These are phyloP conservation scores for Acropternis orthonyx DNA, from an alignment of 2,797 vertebrate species.

Conservation along the genomic window DNA sequence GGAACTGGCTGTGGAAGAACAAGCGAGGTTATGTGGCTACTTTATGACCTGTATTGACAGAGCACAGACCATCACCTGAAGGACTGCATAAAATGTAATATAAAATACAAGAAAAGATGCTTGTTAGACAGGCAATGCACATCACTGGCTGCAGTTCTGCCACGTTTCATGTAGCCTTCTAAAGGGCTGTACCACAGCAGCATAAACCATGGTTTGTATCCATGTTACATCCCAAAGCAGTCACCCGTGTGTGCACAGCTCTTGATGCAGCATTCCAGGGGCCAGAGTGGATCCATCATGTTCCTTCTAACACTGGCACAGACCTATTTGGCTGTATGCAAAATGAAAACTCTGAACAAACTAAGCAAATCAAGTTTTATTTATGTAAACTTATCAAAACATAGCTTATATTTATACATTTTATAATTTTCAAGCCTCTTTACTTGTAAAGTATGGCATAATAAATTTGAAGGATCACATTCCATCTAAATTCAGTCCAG, in stretches of 20 bases:
- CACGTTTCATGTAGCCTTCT: not conserved
- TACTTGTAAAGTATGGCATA: not conserved
- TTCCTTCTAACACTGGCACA: not conserved
- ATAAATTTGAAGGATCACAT: not conserved
- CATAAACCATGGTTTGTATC: not conserved
- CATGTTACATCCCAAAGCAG: not conserved
- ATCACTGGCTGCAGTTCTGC: not conserved
- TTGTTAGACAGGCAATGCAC: not conserved
- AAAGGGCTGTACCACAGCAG: not conserved
- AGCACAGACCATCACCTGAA: not conserved
- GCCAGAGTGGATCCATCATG: not conserved
- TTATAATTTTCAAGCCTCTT: not conserved
- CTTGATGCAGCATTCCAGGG: not conserved
- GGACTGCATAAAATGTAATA: not conserved
- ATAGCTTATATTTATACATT: not conserved
- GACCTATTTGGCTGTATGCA: not conserved
- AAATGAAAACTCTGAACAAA: slow-evolving; percentile 34
- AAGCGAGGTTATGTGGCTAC: not conserved
- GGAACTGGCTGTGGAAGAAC: slow-evolving; percentile 16
- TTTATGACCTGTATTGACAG: not conserved
- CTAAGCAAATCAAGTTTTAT: not conserved
- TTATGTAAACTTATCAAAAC: not conserved
- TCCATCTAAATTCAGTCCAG: not conserved
- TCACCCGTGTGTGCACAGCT: not conserved
- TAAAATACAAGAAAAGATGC: not conserved